Evolutionary conservation across 2,888 invertebrate genomes (phyloP), one percentile per base, ranked within the genome.

Genomic region (Ornithoptera priamus): DNA sequence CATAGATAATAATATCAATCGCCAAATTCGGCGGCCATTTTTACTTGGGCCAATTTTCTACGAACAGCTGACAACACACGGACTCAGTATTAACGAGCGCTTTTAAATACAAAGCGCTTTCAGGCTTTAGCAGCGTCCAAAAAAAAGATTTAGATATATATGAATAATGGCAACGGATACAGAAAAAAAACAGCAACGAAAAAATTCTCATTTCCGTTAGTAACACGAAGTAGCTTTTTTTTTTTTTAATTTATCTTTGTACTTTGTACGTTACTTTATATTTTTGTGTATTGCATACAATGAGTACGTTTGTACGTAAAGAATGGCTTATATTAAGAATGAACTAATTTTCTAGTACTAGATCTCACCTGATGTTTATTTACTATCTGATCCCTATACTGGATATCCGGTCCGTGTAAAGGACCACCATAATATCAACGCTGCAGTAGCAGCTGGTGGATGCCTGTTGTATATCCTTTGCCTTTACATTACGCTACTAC

Each of bases 41-140:
- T 46, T 36, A 10, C 39, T 20, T 15, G 20, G 15, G 6, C n/a
- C 62, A 57, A 42, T 58, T 63, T 39, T 56, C 20, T 42, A 20
- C 30, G 46, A 67, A 61, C 53, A 67, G 56, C 62, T 42, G 42
- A 56, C 64, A 65, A 65, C 61, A 62, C 65, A 61, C 65, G 65
- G 61, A 69, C 62, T 62, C 65, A 36, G 57, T 65, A 69, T 69
- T 69, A 69, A 65, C 69, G 62, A 65, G 65, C 56, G 57, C 42
- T 69, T 69, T 69, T 62, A 57, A 65, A 69, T 69, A 62, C 53
- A 69, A 65, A 69, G 69, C 65, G 58, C 20, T 57, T 24, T 65
- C 65, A 69, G 65, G 65, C 65, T 69, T 69, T 63, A 62, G 20
- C 58, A 61, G 42, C 24, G 24, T 46, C 57, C 60, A 39, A 22